Base-by-base conservation (phyloP, 2,888 invertebrate species). In the Aleiodes alternator region DNA sequence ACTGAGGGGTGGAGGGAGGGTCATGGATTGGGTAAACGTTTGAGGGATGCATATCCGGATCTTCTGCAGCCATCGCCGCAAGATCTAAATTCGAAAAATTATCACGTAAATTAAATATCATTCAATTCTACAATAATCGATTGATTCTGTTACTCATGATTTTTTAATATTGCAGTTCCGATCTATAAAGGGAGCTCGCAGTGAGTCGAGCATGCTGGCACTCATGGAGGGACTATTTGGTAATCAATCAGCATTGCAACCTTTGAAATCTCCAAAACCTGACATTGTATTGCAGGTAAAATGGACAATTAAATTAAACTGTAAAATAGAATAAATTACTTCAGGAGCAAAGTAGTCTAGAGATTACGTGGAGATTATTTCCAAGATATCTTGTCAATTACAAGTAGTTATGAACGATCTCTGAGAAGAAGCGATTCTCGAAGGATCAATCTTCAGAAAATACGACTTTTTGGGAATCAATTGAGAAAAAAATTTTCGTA, bases 151-250 rank as follows among this genome's bases (percentile, higher is more conserved):
- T 55, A 9, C 34, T 34, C 14, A 14, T 14, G 11, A 51, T 12
- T 51, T 51, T 14, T 51, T 56, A 0, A 23, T 5, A 0, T 4
- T 29, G 9, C 9, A 56, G 56, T 56, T 56, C 29, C 56, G 56
- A 56, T 56, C 56, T 6, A 56, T 56, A 56, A 56, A 23, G 23
- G 56, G 56, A 23, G 56, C 16, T 6, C 56, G 56, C 1, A 56
- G 56, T 56, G 56, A 56, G 29, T 56, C 56, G 14, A 56, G 56
- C 29, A 56, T 56, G 56, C 5, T 56, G 4, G 56, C 56, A 56
- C 56, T 56, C 4, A 56, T 56, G 56, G 23, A 56, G 14, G 56
- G 56, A 4, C 11, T 56, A 9, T 56, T 56, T 8, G 56, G 29
- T 5, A 23, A 56, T 56, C 4, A 56, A 8, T 11, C 11, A 29